Conservation (phyloP, 2,797 vertebrate genomes). For the Erpetoichthys calabaricus region DNA sequence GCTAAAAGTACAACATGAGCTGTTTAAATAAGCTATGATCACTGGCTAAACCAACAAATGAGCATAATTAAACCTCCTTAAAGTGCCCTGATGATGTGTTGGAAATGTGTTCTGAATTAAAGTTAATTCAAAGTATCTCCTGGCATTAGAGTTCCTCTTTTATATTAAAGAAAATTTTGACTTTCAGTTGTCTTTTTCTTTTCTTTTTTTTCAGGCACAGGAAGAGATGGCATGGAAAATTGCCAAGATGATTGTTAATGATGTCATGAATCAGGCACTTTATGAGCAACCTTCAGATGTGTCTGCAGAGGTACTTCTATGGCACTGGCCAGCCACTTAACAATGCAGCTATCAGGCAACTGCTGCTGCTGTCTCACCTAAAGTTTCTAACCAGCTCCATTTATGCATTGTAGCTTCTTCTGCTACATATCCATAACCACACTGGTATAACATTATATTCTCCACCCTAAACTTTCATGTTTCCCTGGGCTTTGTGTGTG, state of each 20-base stretch:
- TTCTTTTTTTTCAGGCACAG: slow-evolving; percentile 60
- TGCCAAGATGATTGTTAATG: slow-evolving; percentile 96
- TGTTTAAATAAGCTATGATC: background rate
- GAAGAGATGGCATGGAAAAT: slow-evolving; percentile 98
- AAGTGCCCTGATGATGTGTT: slow-evolving; percentile 8
- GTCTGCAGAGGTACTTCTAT: slow-evolving; percentile 61
- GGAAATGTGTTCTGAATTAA: background rate
- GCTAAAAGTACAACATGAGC: background rate
- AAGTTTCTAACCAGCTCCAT: no score
- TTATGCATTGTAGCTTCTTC: no score
- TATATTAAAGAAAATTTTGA: background rate
- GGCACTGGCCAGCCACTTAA: background rate
- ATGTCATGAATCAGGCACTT: slow-evolving; percentile 86
- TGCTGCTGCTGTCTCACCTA: no score
- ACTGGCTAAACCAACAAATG: no score
- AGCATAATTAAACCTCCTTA: no score
- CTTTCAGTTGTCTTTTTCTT: slow-evolving; percentile 14
- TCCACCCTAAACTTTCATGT: no score
- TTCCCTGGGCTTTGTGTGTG: no score
- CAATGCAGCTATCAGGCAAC: no score
- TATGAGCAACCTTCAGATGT: slow-evolving; percentile 58
- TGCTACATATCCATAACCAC: no score
- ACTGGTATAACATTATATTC: no score
- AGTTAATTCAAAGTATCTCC: background rate
- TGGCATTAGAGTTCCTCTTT: background rate